Conservation (phyloP, 2,888 invertebrate species). For the Spatulosminthurus flaviceps region DNA sequence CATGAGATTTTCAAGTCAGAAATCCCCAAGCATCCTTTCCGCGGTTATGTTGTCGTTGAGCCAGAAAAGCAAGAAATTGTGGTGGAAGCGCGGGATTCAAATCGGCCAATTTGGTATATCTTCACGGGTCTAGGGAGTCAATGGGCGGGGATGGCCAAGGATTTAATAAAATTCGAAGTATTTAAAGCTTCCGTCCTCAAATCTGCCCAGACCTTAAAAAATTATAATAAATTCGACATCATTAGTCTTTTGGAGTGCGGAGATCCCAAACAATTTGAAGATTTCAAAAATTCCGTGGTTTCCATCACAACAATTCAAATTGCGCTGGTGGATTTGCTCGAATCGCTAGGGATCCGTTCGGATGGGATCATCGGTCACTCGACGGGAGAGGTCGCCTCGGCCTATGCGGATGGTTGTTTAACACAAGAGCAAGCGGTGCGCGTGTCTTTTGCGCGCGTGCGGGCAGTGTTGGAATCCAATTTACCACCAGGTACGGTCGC, state of each 20-base stretch:
- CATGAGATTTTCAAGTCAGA: slow-evolving; percentile 75
- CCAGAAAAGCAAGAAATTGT: slow-evolving; percentile 47
- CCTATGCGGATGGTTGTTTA: slow-evolving; percentile 94
- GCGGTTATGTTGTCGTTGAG: slow-evolving; percentile 79
- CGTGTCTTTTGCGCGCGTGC: slow-evolving; percentile 77
- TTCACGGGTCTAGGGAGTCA: slow-evolving; percentile 99
- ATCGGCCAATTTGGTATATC: slow-evolving; percentile 84
- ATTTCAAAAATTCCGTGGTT: slow-evolving; percentile 87
- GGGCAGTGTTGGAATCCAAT: slow-evolving; percentile 74
- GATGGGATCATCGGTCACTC: slow-evolving; percentile 98
- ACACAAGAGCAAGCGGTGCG: slow-evolving; percentile 92
- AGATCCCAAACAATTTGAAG: slow-evolving; percentile 70
- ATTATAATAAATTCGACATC: slow-evolving; percentile 83
- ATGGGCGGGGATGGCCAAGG: slow-evolving; percentile 94
- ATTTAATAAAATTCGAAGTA: slow-evolving; percentile 80
- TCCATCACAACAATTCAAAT: slow-evolving; percentile 87
- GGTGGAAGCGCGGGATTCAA: slow-evolving; percentile 60
- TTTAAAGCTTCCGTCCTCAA: slow-evolving; percentile 81
- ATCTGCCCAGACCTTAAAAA: slow-evolving; percentile 80
- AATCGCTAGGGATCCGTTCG: slow-evolving; percentile 78
- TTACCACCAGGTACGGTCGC: slow-evolving; percentile 84
- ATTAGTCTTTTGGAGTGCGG: slow-evolving; percentile 77
- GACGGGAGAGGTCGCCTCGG: slow-evolving; percentile 91
- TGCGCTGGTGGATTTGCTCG: slow-evolving; percentile 87
- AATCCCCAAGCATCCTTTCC: slow-evolving; percentile 77